These are phyloP conservation scores for Serripes groenlandicus DNA, from an alignment of 2,888 invertebrate genomes.

Conservation along the genomic window DNA sequence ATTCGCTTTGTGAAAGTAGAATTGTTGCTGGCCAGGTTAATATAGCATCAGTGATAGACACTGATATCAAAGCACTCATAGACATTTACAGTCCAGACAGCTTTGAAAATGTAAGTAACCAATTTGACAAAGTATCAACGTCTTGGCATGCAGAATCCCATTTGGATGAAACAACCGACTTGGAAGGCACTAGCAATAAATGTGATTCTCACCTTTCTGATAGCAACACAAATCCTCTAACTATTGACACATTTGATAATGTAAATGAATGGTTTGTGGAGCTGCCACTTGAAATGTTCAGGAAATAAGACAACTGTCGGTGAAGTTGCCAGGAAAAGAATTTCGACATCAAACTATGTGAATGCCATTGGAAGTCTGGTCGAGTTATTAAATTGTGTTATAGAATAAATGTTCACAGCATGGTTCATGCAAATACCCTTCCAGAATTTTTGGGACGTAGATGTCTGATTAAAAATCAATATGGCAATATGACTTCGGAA, in stretches of 20 bases:
- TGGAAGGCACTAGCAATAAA: neutral
- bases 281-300: constrained; percentile 41
- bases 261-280: constrained; percentile 34
- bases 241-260: constrained; percentile 20
- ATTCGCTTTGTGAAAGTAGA: neutral
- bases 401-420: too few species aligned
- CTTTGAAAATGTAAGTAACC: constrained; percentile 17
- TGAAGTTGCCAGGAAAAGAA: too few species aligned
- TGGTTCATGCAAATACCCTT: too few species aligned
- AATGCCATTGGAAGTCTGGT: too few species aligned
- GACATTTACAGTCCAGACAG: constrained; percentile 28
- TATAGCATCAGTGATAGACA: constrained; percentile 27
- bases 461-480: too few species aligned
- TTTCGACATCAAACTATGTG: too few species aligned
- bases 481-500: too few species aligned
- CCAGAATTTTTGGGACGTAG: too few species aligned
- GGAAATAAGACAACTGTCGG: too few species aligned
- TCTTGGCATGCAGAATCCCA: neutral
- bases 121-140: neutral
- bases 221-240: neutral
- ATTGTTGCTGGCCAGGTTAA: constrained; percentile 8
- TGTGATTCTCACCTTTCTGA: neutral
- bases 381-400: too few species aligned
- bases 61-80: constrained; percentile 22
- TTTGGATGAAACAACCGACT: constrained; percentile 27